These are phyloP conservation scores for Elachura formosa DNA, from an alignment of 2,113 vertebrate genomes.

Conservation along the genomic window DNA sequence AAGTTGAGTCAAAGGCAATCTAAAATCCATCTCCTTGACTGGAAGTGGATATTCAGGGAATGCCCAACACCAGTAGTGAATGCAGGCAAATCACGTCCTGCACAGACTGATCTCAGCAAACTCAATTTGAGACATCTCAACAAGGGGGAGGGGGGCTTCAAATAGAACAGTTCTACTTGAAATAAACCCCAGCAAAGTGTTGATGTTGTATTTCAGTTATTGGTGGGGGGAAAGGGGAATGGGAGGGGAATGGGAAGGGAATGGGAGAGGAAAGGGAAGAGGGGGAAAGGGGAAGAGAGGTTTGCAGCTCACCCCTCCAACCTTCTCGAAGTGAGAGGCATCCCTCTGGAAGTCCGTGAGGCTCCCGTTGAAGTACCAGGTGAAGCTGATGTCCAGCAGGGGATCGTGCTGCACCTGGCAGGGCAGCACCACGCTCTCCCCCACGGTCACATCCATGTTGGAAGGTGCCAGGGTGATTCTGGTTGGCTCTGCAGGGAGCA, in stretches of 20 bases:
- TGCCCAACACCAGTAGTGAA: neutral
- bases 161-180: neutral
- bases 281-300: neutral
- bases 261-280: too few relatives aligned
- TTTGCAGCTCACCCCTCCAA: constrained; percentile 86
- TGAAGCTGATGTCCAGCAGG: constrained; percentile 84
- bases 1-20: neutral
- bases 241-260: too few relatives aligned
- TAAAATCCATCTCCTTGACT: neutral
- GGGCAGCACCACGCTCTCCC: constrained; percentile 89
- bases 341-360: constrained; percentile 84
- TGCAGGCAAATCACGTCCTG: neutral
- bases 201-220: neutral
- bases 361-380: constrained; percentile 91
- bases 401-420: constrained; percentile 92
- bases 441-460: constrained; percentile 92
- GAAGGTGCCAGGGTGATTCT: constrained; percentile 86
- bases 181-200: neutral
- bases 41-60: neutral
- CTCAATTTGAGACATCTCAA: neutral
- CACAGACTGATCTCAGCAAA: neutral
- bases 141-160: neutral
- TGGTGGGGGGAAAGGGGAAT: neutral
- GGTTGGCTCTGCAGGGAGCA: constrained; percentile 83
- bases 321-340: constrained; percentile 87